phyloP scores from a whole-genome alignment of 1,140 invertebrate genomes.

The Drosophila busckii region DNA sequence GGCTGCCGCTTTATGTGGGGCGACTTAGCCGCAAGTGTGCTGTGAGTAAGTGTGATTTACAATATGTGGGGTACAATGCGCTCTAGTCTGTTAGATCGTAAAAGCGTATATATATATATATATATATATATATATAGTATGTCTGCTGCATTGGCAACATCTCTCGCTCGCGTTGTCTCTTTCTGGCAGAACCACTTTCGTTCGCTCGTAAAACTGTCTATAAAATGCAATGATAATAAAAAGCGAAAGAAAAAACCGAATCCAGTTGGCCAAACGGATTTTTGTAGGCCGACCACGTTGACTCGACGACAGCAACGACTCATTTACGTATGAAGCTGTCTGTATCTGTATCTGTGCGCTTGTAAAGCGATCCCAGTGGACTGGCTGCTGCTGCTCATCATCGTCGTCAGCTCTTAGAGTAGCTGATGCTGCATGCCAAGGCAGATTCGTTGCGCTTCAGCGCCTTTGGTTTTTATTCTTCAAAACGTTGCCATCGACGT shows the following conservation, averaged over 20 bases:
- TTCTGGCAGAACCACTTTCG: conserved; percentile 65
- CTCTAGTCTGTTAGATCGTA: too few species aligned
- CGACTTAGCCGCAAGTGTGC: too few species aligned
- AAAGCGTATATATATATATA: too few species aligned
- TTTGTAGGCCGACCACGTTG: conserved; percentile 37
- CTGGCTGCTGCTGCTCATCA: conserved; percentile 9
- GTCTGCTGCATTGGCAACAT: conserved; percentile 53
- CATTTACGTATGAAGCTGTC: conserved; percentile 43
- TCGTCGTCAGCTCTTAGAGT: conserved; percentile 3
- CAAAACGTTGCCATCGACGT: background rate
- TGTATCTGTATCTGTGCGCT: conserved; percentile 1
- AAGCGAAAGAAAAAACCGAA: conserved; percentile 17
- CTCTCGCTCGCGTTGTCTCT: conserved; percentile 31
- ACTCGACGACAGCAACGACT: conserved; percentile 47
- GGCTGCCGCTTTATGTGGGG: conserved; percentile 25
- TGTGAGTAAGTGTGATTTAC: conserved; percentile 61
- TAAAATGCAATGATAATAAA: conserved; percentile 76
- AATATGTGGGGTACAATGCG: too few species aligned
- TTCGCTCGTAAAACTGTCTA: conserved; percentile 75
- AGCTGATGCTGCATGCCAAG: conserved; percentile 1
- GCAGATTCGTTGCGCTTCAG: conserved; percentile 37
- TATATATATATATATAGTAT: conserved; percentile 45
- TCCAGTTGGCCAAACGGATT: conserved; percentile 38
- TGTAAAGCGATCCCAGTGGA: conserved; percentile 38
- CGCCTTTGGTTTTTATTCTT: conserved; percentile 25